Evolutionary conservation across 2,888 invertebrate genomes (phyloP).

Genomic region (Smittia sp.): DNA sequence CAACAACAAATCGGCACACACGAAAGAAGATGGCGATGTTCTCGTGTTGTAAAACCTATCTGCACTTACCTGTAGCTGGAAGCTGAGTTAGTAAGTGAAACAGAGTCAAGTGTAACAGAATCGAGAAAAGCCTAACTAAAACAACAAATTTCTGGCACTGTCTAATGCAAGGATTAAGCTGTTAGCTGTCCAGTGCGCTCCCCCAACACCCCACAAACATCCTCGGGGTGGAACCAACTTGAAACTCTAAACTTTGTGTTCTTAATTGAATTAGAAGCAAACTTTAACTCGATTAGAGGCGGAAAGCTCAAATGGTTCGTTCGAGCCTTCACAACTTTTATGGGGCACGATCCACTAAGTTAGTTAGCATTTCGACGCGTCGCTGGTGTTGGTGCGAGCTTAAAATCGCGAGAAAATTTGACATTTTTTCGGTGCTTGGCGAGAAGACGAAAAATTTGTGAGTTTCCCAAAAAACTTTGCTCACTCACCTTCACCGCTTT

Average conservation of each 20-base stretch:
- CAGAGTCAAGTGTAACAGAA: no score
- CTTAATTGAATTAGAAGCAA: not conserved
- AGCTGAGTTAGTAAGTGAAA: no score
- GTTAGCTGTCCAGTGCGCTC: no score
- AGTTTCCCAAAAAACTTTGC: conserved; percentile 29
- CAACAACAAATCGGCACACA: conserved; percentile 8
- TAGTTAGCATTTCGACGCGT: conserved; percentile 6
- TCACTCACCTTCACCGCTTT: conserved; percentile 25
- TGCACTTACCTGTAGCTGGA: conserved; percentile 12
- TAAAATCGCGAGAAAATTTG: conserved; percentile 39
- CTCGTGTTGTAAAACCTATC: not conserved
- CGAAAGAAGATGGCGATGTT: conserved; percentile 22
- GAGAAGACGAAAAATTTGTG: conserved; percentile 22
- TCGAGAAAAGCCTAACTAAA: no score
- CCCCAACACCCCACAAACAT: no score
- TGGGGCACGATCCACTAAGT: conserved; percentile 13
- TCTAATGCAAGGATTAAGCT: no score
- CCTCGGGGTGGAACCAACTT: no score
- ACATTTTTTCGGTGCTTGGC: conserved; percentile 25
- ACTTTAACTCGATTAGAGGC: not conserved
- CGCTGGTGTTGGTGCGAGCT: conserved; percentile 20
- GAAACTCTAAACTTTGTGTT: no score
- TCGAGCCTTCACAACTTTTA: not conserved
- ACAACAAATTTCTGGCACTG: no score
- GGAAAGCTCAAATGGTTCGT: not conserved